Base-by-base conservation (phyloP, 2,797 vertebrate species). In the Smutsia temminckii region DNA sequence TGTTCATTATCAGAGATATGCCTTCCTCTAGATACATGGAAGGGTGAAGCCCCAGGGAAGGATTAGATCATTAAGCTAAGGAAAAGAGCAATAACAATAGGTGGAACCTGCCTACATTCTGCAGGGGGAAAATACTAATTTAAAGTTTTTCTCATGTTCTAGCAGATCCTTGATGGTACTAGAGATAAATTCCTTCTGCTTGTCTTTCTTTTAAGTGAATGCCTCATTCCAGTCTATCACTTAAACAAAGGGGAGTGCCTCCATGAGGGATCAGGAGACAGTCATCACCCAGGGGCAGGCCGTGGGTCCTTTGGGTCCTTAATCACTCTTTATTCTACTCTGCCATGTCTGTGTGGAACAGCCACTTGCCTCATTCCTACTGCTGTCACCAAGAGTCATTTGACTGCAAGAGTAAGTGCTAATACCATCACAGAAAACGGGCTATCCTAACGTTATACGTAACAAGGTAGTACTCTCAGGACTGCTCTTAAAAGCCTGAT, bases 161-260 rank as follows among this genome's bases (percentile, higher is more conserved):
- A 80, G 61, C 64, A 66, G 25, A 87, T 68, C 71, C 34, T 72
- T 59, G 18, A 57, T 81, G 57, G 77, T 59, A 10, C 27, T 34
- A 14, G 59, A 85, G 94, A 84, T 89, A 96, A 96, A 93, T 46
- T 27, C 11, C 32, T 20, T 32, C 42, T 91, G 57, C 20, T 74
- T 87, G 91, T 84, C 55, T 86, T 40, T 71, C 49, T 63, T 72
- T 85, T 74, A 95, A 94, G 89, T 87, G 79, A 89, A 83, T 88
- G 27, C 40, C 32, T 71, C n/a, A 13, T 74, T 85, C n/a, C 17
- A 80, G n/a, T 81, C 69, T 21, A 42, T 79, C 64, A 29, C 8
- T 51, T 75, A 90, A 83, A 55, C 13, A 42, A 59, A 49, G 8
- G 16, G 14, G 20, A 71, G 42, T 20, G 13, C 32, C 0, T 1